Conservation (phyloP, 2,113 vertebrate species). For the Dipodomys ordii region DNA sequence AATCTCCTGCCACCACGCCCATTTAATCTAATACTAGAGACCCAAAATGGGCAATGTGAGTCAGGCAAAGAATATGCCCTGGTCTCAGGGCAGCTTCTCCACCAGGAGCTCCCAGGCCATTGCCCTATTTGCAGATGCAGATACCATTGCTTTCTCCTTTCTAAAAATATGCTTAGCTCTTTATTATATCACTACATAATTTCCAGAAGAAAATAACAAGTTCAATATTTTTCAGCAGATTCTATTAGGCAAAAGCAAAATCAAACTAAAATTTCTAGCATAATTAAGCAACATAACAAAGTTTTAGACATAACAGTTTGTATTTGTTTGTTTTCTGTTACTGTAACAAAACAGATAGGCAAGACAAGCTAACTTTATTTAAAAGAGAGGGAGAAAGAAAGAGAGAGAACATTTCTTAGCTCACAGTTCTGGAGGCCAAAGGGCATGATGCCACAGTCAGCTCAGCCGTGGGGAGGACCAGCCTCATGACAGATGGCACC, state of each 20-base stretch:
- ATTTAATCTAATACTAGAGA: neutral
- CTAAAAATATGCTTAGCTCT: neutral
- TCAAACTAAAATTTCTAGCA: neutral
- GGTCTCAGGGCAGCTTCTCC: neutral
- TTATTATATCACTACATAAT: neutral
- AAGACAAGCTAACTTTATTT: neutral
- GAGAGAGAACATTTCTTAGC: neutral
- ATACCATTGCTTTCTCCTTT: neutral
- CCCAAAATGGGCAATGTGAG: neutral
- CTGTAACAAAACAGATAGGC: neutral
- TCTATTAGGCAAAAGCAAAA: neutral
- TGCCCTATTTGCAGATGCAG: neutral
- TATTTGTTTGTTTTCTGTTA: neutral
- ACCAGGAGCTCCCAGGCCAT: neutral
- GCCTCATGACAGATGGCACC: no score
- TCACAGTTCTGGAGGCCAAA: neutral
- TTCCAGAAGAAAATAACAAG: neutral
- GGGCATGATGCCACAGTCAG: neutral
- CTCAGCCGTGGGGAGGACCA: neutral
- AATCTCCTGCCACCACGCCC: neutral
- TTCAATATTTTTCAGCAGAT: neutral
- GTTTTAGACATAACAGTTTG: neutral
- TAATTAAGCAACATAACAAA: constrained; percentile 3
- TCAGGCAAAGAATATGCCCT: neutral
- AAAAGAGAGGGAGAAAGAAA: neutral